phyloP scores from a whole-genome alignment of 64 coral and sea anemone genomes.

The Stylophora pistillata region DNA sequence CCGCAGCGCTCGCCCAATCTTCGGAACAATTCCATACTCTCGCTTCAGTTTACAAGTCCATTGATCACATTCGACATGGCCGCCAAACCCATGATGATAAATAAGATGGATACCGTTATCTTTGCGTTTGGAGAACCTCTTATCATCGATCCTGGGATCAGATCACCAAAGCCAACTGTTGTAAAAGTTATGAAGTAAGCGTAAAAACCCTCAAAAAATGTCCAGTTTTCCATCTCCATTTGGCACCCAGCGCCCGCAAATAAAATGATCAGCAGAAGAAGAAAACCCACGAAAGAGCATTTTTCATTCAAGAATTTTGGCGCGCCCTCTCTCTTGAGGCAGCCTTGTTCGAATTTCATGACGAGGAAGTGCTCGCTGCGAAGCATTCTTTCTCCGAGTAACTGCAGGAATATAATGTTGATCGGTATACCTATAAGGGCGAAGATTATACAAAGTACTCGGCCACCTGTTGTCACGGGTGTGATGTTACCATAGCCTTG shows the following conservation, averaged over 20 bases:
- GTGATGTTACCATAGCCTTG: slow-evolving; percentile 88
- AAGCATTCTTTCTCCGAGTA: slow-evolving; percentile 46
- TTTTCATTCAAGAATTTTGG: slow-evolving; percentile 38
- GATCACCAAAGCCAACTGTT: slow-evolving; percentile 64
- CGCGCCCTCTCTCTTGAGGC: slow-evolving; percentile 24
- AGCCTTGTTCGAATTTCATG: slow-evolving; percentile 44
- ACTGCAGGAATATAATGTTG: slow-evolving; percentile 52
- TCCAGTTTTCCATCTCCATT: not conserved
- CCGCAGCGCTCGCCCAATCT: not conserved
- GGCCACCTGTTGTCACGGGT: slow-evolving; percentile 57
- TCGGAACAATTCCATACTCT: not conserved
- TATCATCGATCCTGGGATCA: not conserved
- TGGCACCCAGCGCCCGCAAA: not conserved
- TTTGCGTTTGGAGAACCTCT: not conserved
- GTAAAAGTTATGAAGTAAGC: slow-evolving; percentile 61
- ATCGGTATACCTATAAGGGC: slow-evolving; percentile 81
- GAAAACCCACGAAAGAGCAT: not conserved
- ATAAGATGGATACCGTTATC: not conserved
- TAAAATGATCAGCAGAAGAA: slow-evolving; percentile 27
- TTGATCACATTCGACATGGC: slow-evolving; percentile 33
- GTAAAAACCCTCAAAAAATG: slow-evolving; percentile 63
- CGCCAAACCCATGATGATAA: slow-evolving; percentile 5
- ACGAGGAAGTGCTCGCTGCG: slow-evolving; percentile 17
- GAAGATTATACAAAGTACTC: slow-evolving; percentile 73
- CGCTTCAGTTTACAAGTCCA: not conserved